Conservation (phyloP, 2,113 vertebrate genomes). For the Xiphias gladius region DNA sequence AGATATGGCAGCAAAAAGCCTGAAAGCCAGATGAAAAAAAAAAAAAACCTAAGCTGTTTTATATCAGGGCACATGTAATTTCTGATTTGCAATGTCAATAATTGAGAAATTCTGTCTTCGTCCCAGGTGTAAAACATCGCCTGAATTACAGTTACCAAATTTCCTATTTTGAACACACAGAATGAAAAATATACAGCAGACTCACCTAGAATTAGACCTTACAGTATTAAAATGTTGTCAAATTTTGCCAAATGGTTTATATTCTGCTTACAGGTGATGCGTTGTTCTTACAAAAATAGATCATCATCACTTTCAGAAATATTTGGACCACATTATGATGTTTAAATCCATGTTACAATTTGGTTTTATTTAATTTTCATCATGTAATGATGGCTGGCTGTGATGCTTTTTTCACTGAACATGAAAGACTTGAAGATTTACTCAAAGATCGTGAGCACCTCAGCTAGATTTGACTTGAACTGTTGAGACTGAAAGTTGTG, state of each 20-base stretch:
- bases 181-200: slow-evolving; percentile 71
- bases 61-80: slow-evolving; percentile 49
- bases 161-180: slow-evolving; percentile 66
- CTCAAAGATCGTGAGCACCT: slow-evolving; percentile 21
- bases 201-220: slow-evolving; percentile 62
- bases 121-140: slow-evolving; percentile 39
- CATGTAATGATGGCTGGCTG: slow-evolving; percentile 41
- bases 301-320: slow-evolving; percentile 53
- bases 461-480: slow-evolving; percentile 30
- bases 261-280: slow-evolving; percentile 67
- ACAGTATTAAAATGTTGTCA: slow-evolving; percentile 66
- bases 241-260: slow-evolving; percentile 73
- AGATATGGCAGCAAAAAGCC: slow-evolving; percentile 79
- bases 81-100: slow-evolving; percentile 54
- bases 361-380: slow-evolving; percentile 49
- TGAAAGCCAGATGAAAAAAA: slow-evolving; percentile 60
- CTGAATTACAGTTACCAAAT: slow-evolving; percentile 60
- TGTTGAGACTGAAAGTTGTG: slow-evolving; percentile 49
- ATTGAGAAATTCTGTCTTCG: slow-evolving; percentile 46
- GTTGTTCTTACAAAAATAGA: slow-evolving; percentile 73
- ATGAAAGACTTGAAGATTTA: slow-evolving; percentile 25
- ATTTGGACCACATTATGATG: slow-evolving; percentile 64
- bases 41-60: slow-evolving; percentile 48
- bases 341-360: slow-evolving; percentile 51
- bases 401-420: slow-evolving; percentile 35